Evolutionary conservation across 2,113 vertebrate species (phyloP), one percentile per base, ranked within the genome.

Genomic region (Nycticebus coucang): DNA sequence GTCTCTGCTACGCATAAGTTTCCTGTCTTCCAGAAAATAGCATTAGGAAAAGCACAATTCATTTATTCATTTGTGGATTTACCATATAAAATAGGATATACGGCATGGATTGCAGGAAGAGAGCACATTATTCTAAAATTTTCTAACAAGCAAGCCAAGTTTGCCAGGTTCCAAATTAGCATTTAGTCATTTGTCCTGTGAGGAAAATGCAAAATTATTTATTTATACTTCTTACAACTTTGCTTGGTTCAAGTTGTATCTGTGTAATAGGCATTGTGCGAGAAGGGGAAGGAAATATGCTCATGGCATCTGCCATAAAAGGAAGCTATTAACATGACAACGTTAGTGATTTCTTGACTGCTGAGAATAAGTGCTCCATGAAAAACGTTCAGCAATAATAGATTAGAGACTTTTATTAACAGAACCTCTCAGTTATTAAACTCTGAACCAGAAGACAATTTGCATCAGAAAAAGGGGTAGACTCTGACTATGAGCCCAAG

Each of bases 141-240:
- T 86, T 92, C 89, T 97, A 97, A 74, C 92, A 96, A 97, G 95
- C 22, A 95, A 96, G 82, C 18, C 88, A 57, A 91, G 53, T 96
- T 98, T 98, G 72, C 57, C 87, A 96, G 59, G 50, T 94, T 97
- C 95, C 82, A 97, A 96, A 68, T 97, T 97, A 97, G 75, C 95
- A 88, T 59, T 96, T 92, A 79, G 80, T 95, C 92, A 95, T 92
- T 95, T 97, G 86, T 69, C 24, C 4, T 92, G 79, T 28, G 82
- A 85, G 81, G 82, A 80, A 95, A 87, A 98, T 97, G 66, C 79
- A 37, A 91, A 93, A 94, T 92, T 97, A 96, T 96, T 94, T 97
- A 82, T 81, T 62, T 96, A 69, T 80, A 89, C 74, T 45, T 97
- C 96, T 66, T 97, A 87, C 81, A 86, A 97, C 62, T 97, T 88